phyloP scores from a whole-genome alignment of 2,797 vertebrate genomes.

The Xiphophorus birchmanni region DNA sequence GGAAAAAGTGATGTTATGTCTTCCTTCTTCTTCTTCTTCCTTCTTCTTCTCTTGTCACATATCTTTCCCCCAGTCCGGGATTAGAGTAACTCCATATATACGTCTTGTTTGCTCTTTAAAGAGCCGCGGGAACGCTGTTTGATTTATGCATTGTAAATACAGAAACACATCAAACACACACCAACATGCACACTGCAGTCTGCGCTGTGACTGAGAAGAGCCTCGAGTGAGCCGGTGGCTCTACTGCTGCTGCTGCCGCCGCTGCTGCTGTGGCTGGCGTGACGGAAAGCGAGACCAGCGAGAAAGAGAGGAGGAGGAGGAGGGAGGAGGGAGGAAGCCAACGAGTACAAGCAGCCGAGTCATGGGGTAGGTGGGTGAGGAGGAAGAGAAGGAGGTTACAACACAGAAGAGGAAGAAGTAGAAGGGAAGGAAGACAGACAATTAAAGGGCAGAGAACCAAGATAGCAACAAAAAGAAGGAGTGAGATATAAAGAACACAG shows the following conservation, averaged over 20 bases:
- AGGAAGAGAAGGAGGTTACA: constrained; percentile 45
- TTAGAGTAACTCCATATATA: constrained; percentile 56
- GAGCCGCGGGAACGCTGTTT: constrained; percentile 36
- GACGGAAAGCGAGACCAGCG: constrained; percentile 61
- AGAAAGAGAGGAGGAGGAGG: constrained; percentile 38
- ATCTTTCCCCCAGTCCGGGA: constrained; percentile 42
- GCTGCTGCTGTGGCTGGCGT: constrained; percentile 63
- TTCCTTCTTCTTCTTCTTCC: constrained; percentile 46
- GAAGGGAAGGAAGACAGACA: constrained; percentile 72
- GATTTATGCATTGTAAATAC: constrained; percentile 41
- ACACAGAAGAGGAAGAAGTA: constrained; percentile 65
- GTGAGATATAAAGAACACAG: constrained; percentile 22
- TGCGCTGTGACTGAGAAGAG: constrained; percentile 63
- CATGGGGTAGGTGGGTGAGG: constrained; percentile 26
- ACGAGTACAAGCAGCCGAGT: constrained; percentile 57
- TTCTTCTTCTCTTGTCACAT: constrained; percentile 42
- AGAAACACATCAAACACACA: constrained; percentile 29
- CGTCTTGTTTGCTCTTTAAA: constrained; percentile 27
- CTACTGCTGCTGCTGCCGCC: constrained; percentile 32
- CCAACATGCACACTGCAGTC: constrained; percentile 57
- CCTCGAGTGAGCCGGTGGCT: constrained; percentile 55
- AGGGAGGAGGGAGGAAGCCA: constrained; percentile 49
- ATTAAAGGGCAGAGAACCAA: constrained; percentile 61
- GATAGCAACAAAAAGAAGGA: constrained; percentile 49
- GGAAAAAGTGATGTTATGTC: constrained; percentile 50